Conservation (phyloP, 1,140 invertebrate species). For the Aethina tumida region DNA sequence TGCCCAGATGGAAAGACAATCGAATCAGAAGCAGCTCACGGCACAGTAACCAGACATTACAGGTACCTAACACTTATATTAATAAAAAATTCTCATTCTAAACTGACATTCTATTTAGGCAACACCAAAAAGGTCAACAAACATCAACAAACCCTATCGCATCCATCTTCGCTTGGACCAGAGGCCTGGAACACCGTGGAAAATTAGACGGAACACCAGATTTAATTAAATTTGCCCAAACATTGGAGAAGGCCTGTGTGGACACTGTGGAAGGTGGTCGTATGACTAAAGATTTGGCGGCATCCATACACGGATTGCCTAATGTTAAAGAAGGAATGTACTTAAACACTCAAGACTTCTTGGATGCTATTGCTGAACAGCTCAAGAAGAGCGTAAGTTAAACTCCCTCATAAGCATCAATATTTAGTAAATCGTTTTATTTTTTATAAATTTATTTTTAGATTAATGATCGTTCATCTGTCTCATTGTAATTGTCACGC, state of each 20-base stretch:
- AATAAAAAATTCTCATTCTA: background rate
- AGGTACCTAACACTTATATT: constrained; percentile 36
- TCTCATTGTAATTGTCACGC: no score
- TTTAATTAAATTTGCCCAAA: constrained; percentile 46
- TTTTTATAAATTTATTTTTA: no score
- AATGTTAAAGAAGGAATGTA: constrained; percentile 72
- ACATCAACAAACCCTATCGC: constrained; percentile 88
- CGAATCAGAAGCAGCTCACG: constrained; percentile 86
- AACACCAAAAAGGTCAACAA: constrained; percentile 69
- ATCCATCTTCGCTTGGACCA: constrained; percentile 87
- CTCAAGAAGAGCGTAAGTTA: constrained; percentile 46
- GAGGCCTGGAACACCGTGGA: constrained; percentile 73
- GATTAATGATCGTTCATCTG: no score
- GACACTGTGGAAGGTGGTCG: constrained; percentile 79
- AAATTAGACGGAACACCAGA: constrained; percentile 70
- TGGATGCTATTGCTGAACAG: constrained; percentile 70
- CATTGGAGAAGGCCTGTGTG: constrained; percentile 61
- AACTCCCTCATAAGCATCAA: no score
- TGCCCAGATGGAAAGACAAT: constrained; percentile 87
- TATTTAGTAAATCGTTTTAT: no score
- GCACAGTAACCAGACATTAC: constrained; percentile 86
- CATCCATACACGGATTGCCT: constrained; percentile 71
- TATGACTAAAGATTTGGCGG: constrained; percentile 87
- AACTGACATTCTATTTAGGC: constrained; percentile 26
- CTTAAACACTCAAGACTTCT: constrained; percentile 77